Evolutionary conservation across 2,113 vertebrate species (phyloP).

Genomic region (Salvator merianae): DNA sequence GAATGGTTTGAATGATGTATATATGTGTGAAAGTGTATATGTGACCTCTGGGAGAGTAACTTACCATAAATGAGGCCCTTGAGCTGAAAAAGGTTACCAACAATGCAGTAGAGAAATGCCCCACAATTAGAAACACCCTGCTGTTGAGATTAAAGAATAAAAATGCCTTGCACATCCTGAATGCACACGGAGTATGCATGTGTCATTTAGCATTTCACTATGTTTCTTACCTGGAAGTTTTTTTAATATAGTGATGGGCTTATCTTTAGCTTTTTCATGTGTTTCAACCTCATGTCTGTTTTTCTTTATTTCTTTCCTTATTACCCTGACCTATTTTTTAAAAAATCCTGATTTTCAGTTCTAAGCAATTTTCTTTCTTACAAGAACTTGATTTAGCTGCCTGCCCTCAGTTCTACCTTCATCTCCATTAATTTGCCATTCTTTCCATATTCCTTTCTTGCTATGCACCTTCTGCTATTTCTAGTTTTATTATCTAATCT

Average conservation of each 20-base stretch:
- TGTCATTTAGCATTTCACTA: background rate
- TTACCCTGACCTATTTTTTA: background rate
- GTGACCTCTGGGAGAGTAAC: too few species aligned
- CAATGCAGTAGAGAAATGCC: background rate
- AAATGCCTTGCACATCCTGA: background rate
- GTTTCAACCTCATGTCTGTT: background rate
- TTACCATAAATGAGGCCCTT: too few species aligned
- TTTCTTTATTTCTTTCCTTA: background rate
- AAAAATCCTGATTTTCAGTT: background rate
- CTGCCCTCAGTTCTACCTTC: conserved; percentile 19
- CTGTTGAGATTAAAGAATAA: background rate
- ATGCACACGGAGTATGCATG: background rate
- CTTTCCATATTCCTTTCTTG: conserved; percentile 26
- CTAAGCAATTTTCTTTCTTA: conserved; percentile 4
- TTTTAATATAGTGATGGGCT: background rate
- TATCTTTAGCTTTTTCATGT: background rate
- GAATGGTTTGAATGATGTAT: too few species aligned
- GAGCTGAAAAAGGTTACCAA: too few species aligned
- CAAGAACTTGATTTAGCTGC: conserved; percentile 29
- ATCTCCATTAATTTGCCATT: conserved; percentile 32
- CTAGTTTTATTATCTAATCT: conserved; percentile 39
- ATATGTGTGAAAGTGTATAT: too few species aligned
- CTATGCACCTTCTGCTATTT: conserved; percentile 34
- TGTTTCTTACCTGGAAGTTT: background rate
- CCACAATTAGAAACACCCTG: background rate